Base-by-base conservation (phyloP, 2,113 vertebrate genomes). In the Oncorhynchus nerka region DNA sequence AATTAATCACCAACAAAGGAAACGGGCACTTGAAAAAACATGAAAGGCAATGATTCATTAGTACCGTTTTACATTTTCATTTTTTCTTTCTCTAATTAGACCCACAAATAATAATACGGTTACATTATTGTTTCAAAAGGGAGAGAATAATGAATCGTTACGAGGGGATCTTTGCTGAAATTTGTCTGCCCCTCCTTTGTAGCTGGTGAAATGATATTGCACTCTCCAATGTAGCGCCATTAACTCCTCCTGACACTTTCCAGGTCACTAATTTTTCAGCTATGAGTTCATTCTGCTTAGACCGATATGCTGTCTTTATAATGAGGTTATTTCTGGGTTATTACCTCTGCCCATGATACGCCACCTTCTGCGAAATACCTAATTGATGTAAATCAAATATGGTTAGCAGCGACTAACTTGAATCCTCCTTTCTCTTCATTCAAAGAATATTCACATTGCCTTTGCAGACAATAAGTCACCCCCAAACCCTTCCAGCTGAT, bases 241-340 rank as follows among this genome's bases (percentile, higher is more conserved):
- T 96, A 96, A 95, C 95, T 95, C 93, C 94, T 95, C 91, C 94
- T 95, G 93, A 93, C 94, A 92, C 95, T 98, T 98, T 99, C 95
- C 97, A 96, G 96, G 96, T 97, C 97, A 97, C 95, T 97, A 97
- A 96, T 98, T 97, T 95, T 96, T 96, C 96, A 96, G 96, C 96
- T 96, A 95, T 92, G 95, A 96, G 96, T 97, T 98, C 97, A 96
- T 97, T 97, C 96, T 97, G 95, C 94, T 95, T 95, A 95, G 96
- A 97, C 96, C 92, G 95, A 95, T 94, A 91, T 93, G 95, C 96
- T 97, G 96, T 97, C 97, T 97, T 93, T 96, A 95, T 97, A 98
- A 98, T 96, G 95, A 99, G 96, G 95, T 99, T 98, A 99, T 98
- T 99, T 98, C 97, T 97, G 97, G 96, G 96, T 98, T 98, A 98